phyloP scores from a whole-genome alignment of 2,888 invertebrate genomes.

The Zhuqinia jingwanae region DNA sequence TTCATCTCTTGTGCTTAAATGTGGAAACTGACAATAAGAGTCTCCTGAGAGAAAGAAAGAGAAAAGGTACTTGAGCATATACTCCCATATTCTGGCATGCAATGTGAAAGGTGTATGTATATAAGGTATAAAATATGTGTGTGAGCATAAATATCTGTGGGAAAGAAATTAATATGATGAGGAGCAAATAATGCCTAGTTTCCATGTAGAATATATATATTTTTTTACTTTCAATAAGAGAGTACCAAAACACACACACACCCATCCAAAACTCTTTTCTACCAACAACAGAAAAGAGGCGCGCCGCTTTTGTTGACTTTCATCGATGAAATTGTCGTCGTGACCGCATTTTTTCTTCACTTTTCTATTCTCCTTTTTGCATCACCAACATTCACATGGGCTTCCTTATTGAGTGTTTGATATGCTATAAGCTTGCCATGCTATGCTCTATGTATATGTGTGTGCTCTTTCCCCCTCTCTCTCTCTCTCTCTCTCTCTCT shows the following conservation, averaged over 20 bases:
- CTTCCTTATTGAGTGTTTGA: not conserved
- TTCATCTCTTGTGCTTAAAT: not conserved
- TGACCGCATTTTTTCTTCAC: conserved; percentile 65
- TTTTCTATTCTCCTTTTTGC: conserved; percentile 18
- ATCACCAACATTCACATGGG: no score
- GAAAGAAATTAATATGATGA: conserved; percentile 51
- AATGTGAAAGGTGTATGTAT: no score
- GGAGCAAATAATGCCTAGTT: conserved; percentile 43
- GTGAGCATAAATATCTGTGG: not conserved
- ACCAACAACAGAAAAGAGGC: not conserved
- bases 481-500: not conserved
- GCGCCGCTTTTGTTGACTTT: conserved; percentile 64
- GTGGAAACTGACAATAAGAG: conserved; percentile 4
- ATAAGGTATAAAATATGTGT: no score
- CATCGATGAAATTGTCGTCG: conserved; percentile 66
- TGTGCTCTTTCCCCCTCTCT: not conserved
- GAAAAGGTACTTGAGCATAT: conserved; percentile 28
- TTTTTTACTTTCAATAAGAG: conserved; percentile 18
- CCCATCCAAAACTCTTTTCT: conserved; percentile 16
- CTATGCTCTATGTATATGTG: not conserved
- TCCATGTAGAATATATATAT: conserved; percentile 34
- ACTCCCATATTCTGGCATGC: no score
- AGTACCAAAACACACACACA: not conserved
- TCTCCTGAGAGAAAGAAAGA: not conserved
- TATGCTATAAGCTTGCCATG: conserved; percentile 2